Percentiles rank a stretch among this genome's conserved stretches.
These are phyloP conservation scores for Brachyistius frenatus DNA, from an alignment of 2,113 vertebrate genomes.

Conservation along the genomic window DNA sequence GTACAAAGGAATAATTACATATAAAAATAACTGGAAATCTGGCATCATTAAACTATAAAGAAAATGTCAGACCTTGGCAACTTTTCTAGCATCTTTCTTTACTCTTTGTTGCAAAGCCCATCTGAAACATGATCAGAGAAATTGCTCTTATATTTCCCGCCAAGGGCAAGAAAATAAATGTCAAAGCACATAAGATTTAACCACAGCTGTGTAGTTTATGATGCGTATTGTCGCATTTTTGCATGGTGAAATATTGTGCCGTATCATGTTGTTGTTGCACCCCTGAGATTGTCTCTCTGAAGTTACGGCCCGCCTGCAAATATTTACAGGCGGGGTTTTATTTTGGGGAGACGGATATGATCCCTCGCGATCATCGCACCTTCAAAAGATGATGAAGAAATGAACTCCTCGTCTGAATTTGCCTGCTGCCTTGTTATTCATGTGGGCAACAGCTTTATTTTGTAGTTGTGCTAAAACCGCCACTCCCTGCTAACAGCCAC, in stretches of 20 bases:
- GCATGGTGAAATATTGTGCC: background rate
- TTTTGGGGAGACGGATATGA: no score
- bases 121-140: background rate
- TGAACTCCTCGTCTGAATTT: background rate
- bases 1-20: no score
- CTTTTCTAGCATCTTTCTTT: background rate
- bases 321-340: background rate
- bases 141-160: background rate
- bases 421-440: constrained; percentile 18
- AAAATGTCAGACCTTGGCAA: no score
- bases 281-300: background rate
- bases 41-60: no score
- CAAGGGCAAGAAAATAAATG: background rate
- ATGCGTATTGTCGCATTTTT: background rate
- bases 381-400: background rate
- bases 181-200: background rate
- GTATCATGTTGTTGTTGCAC: background rate
- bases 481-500: constrained; percentile 31
- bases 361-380: background rate
- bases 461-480: constrained; percentile 7
- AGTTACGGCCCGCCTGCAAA: no score
- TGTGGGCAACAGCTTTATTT: constrained; percentile 8
- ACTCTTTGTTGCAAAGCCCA: background rate
- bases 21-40: no score
- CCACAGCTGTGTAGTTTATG: background rate